Base-by-base conservation (phyloP, 2,113 vertebrate genomes). In the Formicarius rufipectus region DNA sequence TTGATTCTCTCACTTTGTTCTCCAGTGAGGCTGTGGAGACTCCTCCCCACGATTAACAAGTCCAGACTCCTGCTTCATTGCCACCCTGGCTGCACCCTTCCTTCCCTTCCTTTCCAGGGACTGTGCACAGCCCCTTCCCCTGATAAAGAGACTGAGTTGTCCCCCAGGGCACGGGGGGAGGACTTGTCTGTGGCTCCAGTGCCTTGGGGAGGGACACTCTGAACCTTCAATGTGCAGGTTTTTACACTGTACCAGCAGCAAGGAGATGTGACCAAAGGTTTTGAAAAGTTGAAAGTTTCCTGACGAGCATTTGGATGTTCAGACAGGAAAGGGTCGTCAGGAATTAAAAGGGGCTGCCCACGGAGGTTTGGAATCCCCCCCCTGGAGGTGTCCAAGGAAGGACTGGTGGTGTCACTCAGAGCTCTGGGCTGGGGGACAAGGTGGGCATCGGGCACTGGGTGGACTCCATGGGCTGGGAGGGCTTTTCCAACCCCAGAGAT, bases 111-210 rank as follows among this genome's bases (percentile, higher is more conserved):
- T 28, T 45, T 12, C 58, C 68, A 27, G 76, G 52, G 45, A 3
- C 63, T 3, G 19, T 2, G 21, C 21, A 6, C 40, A 25, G 35
- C 49, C 58, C 64, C 73, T 74, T 87, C 40, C 76, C 76, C 76
- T 6, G 12, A 25, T 18, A 50, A 74, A 10, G 66, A 55, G 39
- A 47, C 10, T 5, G 58, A 53, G 39, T 52, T 18, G 0, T 4
- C 40, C 28, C 9, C 24, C 39, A 3, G 3, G 44, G 53, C 2
- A 1, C 1, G 1, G 9, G 20, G 33, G n/a, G 49, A 16, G n/a
- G 13, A 8, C 63, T 68, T 6, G 52, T 62, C 27, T 12, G 53
- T 53, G 73, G 53, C 53, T 44, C 44, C 27, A 2, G 13, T 3
- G 25, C 6, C 0, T n/a, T 18, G 53, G 53, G 45, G 21, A 14